Evolutionary conservation across 2,797 vertebrate genomes (phyloP), one percentile per base, ranked within the genome.

Genomic region (Alauda arvensis): DNA sequence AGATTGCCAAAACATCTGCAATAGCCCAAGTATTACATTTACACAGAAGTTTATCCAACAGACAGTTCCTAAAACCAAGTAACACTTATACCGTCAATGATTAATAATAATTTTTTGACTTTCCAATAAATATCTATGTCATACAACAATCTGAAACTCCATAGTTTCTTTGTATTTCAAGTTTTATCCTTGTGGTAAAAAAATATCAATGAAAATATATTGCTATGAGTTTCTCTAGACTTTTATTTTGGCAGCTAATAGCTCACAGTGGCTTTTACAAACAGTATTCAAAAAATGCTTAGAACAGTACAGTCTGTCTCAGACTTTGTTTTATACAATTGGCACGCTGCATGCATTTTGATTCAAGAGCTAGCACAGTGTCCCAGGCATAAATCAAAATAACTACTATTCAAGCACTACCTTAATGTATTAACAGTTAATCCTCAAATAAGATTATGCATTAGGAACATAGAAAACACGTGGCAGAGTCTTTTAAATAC

Each of bases 221-320:
- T 67, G 65, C 42, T 77, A 56, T 20, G 53, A 67, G 14, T 49
- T 91, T 76, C 49, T 39, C 48, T 16, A 45, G 46, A 70, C 76
- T 74, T 88, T 56, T 25, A 90, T 86, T 93, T 84, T 91, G 79
- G 71, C 53, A 84, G 42, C 57, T 74, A 87, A 63, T 18, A 85
- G 69, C 42, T 88, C n/a, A 71, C 67, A 65, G 46, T 40, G 19
- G 29, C 31, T 83, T 87, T 56, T n/a, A 71, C 21, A 74, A 84
- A 33, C 34, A 88, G 29, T 29, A 79, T n/a, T 79, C 23, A 46
- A 88, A 72, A 84, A 85, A 70, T 8, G 23, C 23, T 84, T 59
- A 61, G 46, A 80, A 81, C 68, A 85, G 59, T 70, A 84, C 57
- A 79, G 65, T 23, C 62, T 70, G 78, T 60, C 76, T 67, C 66